Evolutionary conservation across 2,797 vertebrate species (phyloP).

Genomic region (Anabas testudineus): DNA sequence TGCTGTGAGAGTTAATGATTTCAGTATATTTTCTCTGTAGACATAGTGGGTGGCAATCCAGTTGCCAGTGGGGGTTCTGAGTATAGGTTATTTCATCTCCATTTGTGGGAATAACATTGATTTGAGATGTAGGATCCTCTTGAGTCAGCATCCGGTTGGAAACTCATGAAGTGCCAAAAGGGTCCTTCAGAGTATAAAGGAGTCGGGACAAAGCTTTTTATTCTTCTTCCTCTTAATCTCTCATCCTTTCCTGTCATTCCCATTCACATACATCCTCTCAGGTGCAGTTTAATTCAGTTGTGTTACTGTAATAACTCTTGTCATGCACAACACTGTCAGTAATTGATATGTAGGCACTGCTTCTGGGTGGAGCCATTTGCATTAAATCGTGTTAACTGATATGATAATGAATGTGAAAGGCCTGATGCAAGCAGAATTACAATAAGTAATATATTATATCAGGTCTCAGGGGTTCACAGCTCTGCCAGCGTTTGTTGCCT

Average conservation of each 20-base stretch:
- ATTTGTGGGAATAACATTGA: constrained; percentile 75
- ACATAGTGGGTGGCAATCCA: constrained; percentile 58
- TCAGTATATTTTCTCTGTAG: constrained; percentile 50
- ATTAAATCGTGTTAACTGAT: constrained; percentile 88
- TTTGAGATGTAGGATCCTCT: constrained; percentile 65
- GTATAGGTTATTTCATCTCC: constrained; percentile 64
- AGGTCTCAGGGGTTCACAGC: constrained; percentile 63
- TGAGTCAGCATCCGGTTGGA: constrained; percentile 59
- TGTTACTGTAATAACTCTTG: constrained; percentile 79
- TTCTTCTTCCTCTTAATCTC: constrained; percentile 49
- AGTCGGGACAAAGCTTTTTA: constrained; percentile 42
- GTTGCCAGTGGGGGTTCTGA: constrained; percentile 57
- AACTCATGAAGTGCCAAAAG: constrained; percentile 48
- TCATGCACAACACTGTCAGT: constrained; percentile 76
- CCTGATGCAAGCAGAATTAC: constrained; percentile 83
- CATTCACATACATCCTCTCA: constrained; percentile 60
- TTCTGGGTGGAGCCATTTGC: constrained; percentile 84
- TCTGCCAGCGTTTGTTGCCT: constrained; percentile 69
- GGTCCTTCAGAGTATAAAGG: constrained; percentile 55
- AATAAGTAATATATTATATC: constrained; percentile 84
- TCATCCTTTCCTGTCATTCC: constrained; percentile 49
- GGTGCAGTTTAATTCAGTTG: constrained; percentile 77
- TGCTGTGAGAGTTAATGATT: constrained; percentile 65
- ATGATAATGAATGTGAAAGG: constrained; percentile 85
- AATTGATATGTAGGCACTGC: constrained; percentile 84